Evolutionary conservation across 2,888 invertebrate species (phyloP).

Genomic region (Stenurella melanura): DNA sequence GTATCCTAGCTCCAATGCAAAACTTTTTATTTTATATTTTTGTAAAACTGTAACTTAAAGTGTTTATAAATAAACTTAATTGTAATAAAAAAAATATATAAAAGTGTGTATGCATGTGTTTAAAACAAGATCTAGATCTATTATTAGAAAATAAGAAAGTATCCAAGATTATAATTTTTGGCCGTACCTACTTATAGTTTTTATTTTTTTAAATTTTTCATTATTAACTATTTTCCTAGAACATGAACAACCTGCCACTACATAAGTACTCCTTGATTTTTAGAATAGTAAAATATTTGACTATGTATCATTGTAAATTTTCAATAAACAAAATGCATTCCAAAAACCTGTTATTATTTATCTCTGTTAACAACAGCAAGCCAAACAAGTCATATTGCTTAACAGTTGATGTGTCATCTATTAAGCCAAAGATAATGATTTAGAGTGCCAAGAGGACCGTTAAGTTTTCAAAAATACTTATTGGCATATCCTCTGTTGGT

Average conservation of each 20-base stretch:
- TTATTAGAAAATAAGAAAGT: slow-evolving; percentile 5
- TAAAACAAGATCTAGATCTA: neutral
- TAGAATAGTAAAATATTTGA: slow-evolving; percentile 9
- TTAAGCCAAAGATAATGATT: no score
- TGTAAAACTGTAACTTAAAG: slow-evolving; percentile 14
- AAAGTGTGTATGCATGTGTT: slow-evolving; percentile 2
- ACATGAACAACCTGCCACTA: neutral
- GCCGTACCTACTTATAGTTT: neutral
- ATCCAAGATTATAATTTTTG: neutral
- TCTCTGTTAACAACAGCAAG: no score
- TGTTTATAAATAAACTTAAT: slow-evolving; percentile 9
- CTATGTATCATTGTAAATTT: slow-evolving; percentile 1
- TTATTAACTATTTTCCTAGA: neutral
- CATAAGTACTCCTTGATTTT: neutral
- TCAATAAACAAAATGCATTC: slow-evolving; percentile 12
- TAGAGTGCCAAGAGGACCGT: no score
- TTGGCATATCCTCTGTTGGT: no score
- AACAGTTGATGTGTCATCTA: no score
- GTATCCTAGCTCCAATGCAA: neutral
- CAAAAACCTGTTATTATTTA: neutral
- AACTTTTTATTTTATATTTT: slow-evolving; percentile 23
- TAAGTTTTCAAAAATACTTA: no score
- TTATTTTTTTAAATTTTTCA: neutral
- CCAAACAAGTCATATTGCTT: no score
- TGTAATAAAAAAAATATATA: slow-evolving; percentile 1